Evolutionary conservation across 2,888 invertebrate genomes (phyloP), one percentile per base, ranked within the genome.

Genomic region (Nymphalis urticae): DNA sequence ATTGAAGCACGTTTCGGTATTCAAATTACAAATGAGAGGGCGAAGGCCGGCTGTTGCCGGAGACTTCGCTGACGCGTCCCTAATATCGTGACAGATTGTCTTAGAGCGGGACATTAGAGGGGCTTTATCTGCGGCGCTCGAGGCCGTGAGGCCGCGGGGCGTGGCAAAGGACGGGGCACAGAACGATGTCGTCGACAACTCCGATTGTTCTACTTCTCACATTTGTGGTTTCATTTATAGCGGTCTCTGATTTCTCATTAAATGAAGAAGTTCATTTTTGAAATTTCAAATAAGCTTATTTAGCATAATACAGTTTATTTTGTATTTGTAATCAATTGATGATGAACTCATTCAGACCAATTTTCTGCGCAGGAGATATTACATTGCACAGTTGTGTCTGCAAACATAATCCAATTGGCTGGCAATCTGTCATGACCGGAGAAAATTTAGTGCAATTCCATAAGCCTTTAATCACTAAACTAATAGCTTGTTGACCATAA

Each of bases 31-130:
- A 62, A 67, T 67, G 56, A 50, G 48, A 66, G 54, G 50, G 62
- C 48, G 59, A 48, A 60, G 42, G 32, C 60, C 61, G 61, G 19
- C 19, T 13, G 60, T 13, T n/a, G 7, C 16, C 21, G 36, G 60
- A 47, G 42, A 21, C 13, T 27, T 17, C 24, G 50, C 19, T 16
- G 66, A n/a, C 61, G 21, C 36, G 54, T 47, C 47, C 21, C 56
- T 67, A 48, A 67, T 56, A 67, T 56, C 62, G 58, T 67, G 66
- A 62, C 66, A 62, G 66, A 67, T 58, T 67, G 66, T 62, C 48
- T 58, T 56, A 32, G 60, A 66, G 53, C 59, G 53, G 53, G 62
- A 24, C 54, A 58, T 58, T 58, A 19, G 17, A 58, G 36, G 56
- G 56, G 66, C 48, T 62, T 66, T 66, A 66, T 66, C 66, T 66